These are phyloP conservation scores for Hyperoplus lanceolatus DNA, from an alignment of 2,797 vertebrate species.

Conservation along the genomic window DNA sequence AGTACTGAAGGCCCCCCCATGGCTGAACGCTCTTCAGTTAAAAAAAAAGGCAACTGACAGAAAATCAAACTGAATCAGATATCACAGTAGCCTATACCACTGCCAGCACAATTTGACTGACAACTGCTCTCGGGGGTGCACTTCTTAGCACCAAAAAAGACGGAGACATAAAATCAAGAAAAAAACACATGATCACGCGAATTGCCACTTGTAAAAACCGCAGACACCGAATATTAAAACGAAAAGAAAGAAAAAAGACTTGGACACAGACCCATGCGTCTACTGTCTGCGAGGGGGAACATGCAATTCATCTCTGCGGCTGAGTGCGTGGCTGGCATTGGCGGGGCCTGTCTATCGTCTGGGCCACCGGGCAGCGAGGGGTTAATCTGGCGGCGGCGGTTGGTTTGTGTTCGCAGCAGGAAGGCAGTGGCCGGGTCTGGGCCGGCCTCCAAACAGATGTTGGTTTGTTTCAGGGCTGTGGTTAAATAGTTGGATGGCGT, in stretches of 20 bases:
- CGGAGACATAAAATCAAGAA: slow-evolving; percentile 22
- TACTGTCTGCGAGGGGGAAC: slow-evolving; percentile 26
- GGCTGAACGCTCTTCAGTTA: background rate
- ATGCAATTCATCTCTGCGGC: slow-evolving; percentile 22
- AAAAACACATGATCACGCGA: slow-evolving; percentile 29
- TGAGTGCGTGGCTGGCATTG: slow-evolving; percentile 12
- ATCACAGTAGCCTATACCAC: background rate
- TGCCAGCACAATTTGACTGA: slow-evolving; percentile 11
- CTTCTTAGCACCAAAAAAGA: slow-evolving; percentile 9
- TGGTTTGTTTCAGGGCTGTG: slow-evolving; percentile 92
- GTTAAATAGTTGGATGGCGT: slow-evolving; percentile 92
- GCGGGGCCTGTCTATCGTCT: slow-evolving; percentile 20
- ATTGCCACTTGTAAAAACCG: slow-evolving; percentile 38
- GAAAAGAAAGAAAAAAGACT: slow-evolving; percentile 9
- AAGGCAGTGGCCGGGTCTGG: slow-evolving; percentile 84
- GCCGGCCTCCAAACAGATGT: slow-evolving; percentile 93
- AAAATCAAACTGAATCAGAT: slow-evolving; percentile 11
- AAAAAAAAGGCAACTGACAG: background rate
- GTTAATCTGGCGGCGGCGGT: slow-evolving; percentile 83
- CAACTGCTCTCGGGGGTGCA: background rate
- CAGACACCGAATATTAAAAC: slow-evolving; percentile 45
- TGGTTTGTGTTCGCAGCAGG: slow-evolving; percentile 86
- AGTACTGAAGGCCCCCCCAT: background rate
- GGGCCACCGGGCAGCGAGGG: slow-evolving; percentile 59
- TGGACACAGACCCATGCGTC: slow-evolving; percentile 18